Conservation (phyloP, 1,140 invertebrate species). For the Triops longicaudatus region DNA sequence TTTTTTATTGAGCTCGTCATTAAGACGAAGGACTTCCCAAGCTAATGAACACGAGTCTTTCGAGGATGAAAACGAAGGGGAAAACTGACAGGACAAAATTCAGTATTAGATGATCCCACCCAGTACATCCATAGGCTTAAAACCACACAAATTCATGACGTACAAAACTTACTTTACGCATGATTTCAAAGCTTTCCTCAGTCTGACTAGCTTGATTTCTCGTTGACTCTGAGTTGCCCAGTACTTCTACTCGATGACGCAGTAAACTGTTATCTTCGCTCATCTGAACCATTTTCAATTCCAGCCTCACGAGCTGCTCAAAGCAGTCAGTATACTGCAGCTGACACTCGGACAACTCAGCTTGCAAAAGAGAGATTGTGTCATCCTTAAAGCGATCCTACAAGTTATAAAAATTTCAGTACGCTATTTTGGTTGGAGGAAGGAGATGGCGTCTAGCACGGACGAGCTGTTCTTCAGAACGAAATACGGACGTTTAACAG, state of each 20-base stretch:
- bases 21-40: not conserved
- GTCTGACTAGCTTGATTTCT: not conserved
- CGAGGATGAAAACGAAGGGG: not conserved
- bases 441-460: no score
- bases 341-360: not conserved
- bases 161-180: not conserved
- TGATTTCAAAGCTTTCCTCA: not conserved
- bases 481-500: not conserved
- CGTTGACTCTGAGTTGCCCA: not conserved
- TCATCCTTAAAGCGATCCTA: not conserved
- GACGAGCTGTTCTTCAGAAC: no score
- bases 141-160: not conserved
- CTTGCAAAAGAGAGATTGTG: not conserved
- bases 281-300: not conserved
- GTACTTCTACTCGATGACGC: not conserved
- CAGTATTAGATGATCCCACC: not conserved
- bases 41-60: not conserved
- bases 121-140: not conserved
- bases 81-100: not conserved
- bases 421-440: no score
- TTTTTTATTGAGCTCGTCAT: not conserved
- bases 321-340: not conserved
- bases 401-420: not conserved
- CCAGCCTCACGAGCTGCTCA: not conserved
- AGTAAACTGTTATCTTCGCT: not conserved